Percentiles rank a stretch among this genome's conserved stretches.
These are phyloP conservation scores for Gasterosteus aculeatus DNA, from an alignment of 2,113 vertebrate genomes.

Conservation along the genomic window DNA sequence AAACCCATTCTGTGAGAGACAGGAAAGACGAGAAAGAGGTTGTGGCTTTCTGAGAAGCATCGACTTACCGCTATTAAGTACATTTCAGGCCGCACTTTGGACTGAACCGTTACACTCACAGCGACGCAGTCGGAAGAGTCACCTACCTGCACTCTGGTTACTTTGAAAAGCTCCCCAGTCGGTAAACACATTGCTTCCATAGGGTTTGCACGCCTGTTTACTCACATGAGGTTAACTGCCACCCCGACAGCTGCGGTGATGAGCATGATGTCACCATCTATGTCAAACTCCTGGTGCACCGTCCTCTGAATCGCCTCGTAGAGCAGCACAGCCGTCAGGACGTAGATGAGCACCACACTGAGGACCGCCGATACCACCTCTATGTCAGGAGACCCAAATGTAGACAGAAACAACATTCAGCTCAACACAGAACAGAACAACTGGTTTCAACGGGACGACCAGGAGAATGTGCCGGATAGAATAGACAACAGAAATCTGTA, in stretches of 20 bases:
- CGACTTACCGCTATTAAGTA: not conserved
- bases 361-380: slow-evolving; percentile 95
- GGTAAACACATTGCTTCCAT: not conserved
- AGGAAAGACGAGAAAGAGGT: not conserved
- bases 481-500: not conserved
- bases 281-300: slow-evolving; percentile 91
- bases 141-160: not conserved
- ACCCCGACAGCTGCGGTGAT: slow-evolving; percentile 96
- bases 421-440: not conserved
- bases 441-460: not conserved
- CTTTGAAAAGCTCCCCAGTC: not conserved
- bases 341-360: slow-evolving; percentile 93
- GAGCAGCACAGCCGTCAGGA: slow-evolving; percentile 89
- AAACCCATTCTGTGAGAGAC: slow-evolving; percentile 91
- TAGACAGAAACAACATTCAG: not conserved
- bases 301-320: slow-evolving; percentile 96
- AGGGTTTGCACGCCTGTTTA: not conserved
- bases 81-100: slow-evolving; percentile 25
- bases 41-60: slow-evolving; percentile 8
- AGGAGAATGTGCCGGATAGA: not conserved
- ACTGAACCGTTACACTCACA: slow-evolving; percentile 1
- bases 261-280: slow-evolving; percentile 97
- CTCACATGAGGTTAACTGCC: slow-evolving; percentile 96
- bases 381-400: slow-evolving; percentile 57
- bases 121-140: not conserved